Evolutionary conservation across 2,888 invertebrate species (phyloP).

Genomic region (Agrenia bidenticulata): DNA sequence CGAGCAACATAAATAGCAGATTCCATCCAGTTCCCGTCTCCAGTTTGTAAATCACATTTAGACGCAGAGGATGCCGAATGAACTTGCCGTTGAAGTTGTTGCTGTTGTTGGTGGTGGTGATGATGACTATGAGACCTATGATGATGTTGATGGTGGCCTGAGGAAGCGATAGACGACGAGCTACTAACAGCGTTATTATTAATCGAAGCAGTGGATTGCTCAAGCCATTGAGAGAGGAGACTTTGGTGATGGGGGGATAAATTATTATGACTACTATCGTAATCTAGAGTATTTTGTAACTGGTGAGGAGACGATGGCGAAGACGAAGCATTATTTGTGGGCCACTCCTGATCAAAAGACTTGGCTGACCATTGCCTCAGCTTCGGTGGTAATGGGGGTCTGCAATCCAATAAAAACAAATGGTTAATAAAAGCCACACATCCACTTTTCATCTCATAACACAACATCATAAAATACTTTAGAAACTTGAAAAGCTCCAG

Average conservation of each 20-base stretch:
- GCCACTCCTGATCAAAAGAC: constrained; percentile 49
- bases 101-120: constrained; percentile 19
- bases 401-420: constrained; percentile 10
- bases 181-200: background rate
- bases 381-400: constrained; percentile 51
- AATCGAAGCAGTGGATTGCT: constrained; percentile 31
- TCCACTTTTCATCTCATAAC: too few relatives aligned
- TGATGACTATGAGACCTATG: constrained; percentile 19
- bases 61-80: constrained; percentile 27
- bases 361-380: constrained; percentile 48
- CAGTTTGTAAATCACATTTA: background rate
- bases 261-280: background rate
- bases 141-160: constrained; percentile 15
- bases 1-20: constrained; percentile 42
- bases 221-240: constrained; percentile 50
- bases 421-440: too few relatives aligned
- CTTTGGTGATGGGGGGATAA: constrained; percentile 1
- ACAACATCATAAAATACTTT: too few relatives aligned
- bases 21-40: constrained; percentile 38
- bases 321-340: constrained; percentile 24
- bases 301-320: constrained; percentile 29
- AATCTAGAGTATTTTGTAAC: constrained; percentile 12
- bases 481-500: too few relatives aligned
- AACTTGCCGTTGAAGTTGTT: constrained; percentile 24
- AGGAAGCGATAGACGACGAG: constrained; percentile 22